Evolutionary conservation across 2,888 invertebrate species (phyloP).

Genomic region (Melinaea marsaeus): DNA sequence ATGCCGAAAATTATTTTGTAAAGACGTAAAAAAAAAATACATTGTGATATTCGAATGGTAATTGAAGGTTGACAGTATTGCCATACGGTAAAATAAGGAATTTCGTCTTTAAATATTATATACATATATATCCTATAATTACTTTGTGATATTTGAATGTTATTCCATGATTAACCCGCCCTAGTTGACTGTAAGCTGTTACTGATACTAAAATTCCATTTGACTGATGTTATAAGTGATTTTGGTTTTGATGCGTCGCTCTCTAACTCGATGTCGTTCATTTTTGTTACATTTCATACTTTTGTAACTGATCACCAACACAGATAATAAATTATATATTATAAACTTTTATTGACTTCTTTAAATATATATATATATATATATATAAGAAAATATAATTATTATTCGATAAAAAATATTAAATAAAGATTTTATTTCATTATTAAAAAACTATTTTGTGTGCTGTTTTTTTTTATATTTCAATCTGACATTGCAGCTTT

Average conservation of each 20-base stretch:
- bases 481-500: too few species aligned
- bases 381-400: too few species aligned
- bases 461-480: too few species aligned
- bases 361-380: background rate
- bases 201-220: constrained; percentile 37
- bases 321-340: background rate
- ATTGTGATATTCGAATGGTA: background rate
- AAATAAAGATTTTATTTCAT: too few species aligned
- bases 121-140: constrained; percentile 29
- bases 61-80: background rate
- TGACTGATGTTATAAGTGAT: constrained; percentile 44
- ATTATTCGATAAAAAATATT: too few species aligned
- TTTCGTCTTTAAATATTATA: constrained; percentile 1
- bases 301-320: constrained; percentile 11
- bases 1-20: background rate
- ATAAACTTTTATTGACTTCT: background rate
- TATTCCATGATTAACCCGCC: constrained; percentile 40
- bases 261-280: constrained; percentile 47
- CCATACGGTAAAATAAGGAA: background rate
- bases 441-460: too few species aligned
- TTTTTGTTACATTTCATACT: constrained; percentile 29
- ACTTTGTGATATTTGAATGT: constrained; percentile 41
- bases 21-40: background rate
- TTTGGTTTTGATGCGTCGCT: constrained; percentile 56
- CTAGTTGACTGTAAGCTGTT: constrained; percentile 39